A percentile compares a stretch with the other conserved stretches of the same genome.
phyloP scores from a whole-genome alignment of 2,888 invertebrate species.

The Drosophila subsilvestris region DNA sequence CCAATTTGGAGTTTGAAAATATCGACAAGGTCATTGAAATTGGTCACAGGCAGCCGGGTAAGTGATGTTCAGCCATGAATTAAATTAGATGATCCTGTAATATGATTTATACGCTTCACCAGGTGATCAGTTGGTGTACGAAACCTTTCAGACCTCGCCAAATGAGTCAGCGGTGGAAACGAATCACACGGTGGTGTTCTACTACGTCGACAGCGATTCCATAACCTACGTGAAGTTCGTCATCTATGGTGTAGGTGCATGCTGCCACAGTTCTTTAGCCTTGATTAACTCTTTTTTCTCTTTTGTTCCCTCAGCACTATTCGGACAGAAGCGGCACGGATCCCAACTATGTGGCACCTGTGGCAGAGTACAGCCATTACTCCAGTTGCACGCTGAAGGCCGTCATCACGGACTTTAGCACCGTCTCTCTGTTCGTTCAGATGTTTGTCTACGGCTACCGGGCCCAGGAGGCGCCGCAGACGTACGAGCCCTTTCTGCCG shows the following conservation, averaged over 20 bases:
- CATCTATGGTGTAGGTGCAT: conserved; percentile 77
- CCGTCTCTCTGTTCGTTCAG: conserved; percentile 73
- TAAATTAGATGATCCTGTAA: neutral
- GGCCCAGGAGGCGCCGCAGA: conserved; percentile 57
- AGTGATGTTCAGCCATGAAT: neutral
- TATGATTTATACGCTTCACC: neutral
- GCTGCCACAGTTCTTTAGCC: too few species aligned
- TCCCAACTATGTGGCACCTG: conserved; percentile 55
- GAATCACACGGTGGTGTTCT: conserved; percentile 76
- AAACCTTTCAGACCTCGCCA: conserved; percentile 70
- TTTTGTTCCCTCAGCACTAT: conserved; percentile 55
- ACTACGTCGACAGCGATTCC: conserved; percentile 77
- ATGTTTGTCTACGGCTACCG: conserved; percentile 81
- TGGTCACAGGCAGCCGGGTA: conserved; percentile 76
- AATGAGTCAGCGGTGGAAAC: conserved; percentile 33
- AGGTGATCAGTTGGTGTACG: conserved; percentile 77
- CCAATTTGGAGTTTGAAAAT: conserved; percentile 38
- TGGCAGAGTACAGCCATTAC: conserved; percentile 77
- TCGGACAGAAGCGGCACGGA: conserved; percentile 39
- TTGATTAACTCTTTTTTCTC: neutral
- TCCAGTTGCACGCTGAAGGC: conserved; percentile 78
- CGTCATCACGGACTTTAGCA: conserved; percentile 70
- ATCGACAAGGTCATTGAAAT: conserved; percentile 73
- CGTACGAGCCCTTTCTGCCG: conserved; percentile 67
- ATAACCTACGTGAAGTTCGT: conserved; percentile 79